Percentiles rank a stretch among this genome's conserved stretches.
phyloP scores from a whole-genome alignment of 2,888 invertebrate genomes.

The Sericinus montela region DNA sequence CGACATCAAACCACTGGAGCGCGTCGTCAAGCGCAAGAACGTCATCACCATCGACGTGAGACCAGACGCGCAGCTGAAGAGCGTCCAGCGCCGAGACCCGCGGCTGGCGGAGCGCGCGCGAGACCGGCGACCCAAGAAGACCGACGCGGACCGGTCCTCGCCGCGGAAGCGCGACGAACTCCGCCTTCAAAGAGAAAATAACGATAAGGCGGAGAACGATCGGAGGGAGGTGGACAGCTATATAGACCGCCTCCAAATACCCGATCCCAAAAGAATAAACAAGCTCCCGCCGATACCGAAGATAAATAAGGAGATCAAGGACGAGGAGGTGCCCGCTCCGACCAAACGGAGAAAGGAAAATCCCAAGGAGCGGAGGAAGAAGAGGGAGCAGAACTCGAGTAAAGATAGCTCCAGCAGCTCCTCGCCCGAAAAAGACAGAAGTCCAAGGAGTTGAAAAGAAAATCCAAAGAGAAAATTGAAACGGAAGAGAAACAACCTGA shows the following conservation, averaged over 20 bases:
- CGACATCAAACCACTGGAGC: slow-evolving; percentile 70
- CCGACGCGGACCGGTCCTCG: slow-evolving; percentile 8
- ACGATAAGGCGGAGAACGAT: slow-evolving; percentile 18
- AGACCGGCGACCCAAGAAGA: slow-evolving; percentile 11
- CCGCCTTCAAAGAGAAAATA: slow-evolving; percentile 20
- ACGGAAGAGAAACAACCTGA: slow-evolving; percentile 28
- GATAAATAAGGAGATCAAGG: slow-evolving; percentile 35
- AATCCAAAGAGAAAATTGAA: slow-evolving; percentile 27
- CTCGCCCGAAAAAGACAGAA: slow-evolving; percentile 30
- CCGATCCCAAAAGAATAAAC: slow-evolving; percentile 52
- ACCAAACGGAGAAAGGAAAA: slow-evolving; percentile 38
- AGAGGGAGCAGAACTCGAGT: slow-evolving; percentile 23
- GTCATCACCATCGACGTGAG: slow-evolving; percentile 70
- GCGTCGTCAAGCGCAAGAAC: slow-evolving; percentile 62
- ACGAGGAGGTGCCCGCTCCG: slow-evolving; percentile 26
- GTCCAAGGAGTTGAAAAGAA: slow-evolving; percentile 29
- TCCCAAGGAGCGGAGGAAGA: slow-evolving; percentile 33
- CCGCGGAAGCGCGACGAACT: slow-evolving; percentile 23
- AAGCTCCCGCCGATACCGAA: slow-evolving; percentile 70
- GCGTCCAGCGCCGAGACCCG: slow-evolving; percentile 30
- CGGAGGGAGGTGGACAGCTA: slow-evolving; percentile 30
- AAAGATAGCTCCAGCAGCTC: slow-evolving; percentile 27
- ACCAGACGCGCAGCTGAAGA: slow-evolving; percentile 28
- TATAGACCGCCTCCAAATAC: slow-evolving; percentile 38
- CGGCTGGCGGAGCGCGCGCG: slow-evolving; percentile 27